Percentiles rank a stretch among this genome's conserved stretches.
These are phyloP conservation scores for Pangasius mekongensis DNA, from an alignment of 2,797 vertebrate species.

Conservation along the genomic window DNA sequence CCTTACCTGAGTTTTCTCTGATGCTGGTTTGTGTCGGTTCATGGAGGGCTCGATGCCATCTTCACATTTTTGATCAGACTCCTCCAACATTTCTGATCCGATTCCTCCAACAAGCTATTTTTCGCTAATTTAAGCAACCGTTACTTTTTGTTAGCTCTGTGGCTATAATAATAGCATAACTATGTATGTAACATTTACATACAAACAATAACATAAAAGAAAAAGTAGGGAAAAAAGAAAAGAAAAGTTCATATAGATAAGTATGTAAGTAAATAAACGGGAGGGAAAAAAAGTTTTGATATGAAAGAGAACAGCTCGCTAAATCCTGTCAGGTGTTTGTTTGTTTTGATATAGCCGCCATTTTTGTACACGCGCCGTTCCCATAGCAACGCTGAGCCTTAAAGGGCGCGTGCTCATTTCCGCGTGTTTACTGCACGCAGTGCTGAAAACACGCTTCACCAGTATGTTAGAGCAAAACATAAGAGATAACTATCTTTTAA, in stretches of 20 bases:
- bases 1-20: constrained; percentile 74
- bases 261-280: background rate
- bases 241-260: background rate
- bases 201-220: background rate
- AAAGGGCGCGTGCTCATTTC: background rate
- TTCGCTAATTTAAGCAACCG: background rate
- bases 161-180: background rate
- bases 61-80: constrained; percentile 36
- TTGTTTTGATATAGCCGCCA: constrained; percentile 8
- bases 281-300: background rate
- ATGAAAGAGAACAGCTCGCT: background rate
- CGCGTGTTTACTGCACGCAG: background rate
- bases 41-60: constrained; percentile 63
- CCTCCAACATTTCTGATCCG: constrained; percentile 46
- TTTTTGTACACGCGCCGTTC: constrained; percentile 64
- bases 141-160: background rate
- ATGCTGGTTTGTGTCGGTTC: constrained; percentile 70
- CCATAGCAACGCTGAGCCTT: constrained; percentile 61
- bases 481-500: background rate
- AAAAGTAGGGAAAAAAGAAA: background rate
- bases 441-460: background rate
- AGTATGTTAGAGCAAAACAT: background rate
- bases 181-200: background rate
- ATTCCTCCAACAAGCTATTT: constrained; percentile 43
- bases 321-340: background rate